A percentile compares a stretch with the other conserved stretches of the same genome.
Conservation (phyloP, 2,113 vertebrate genomes). For the Antennarius striatus region DNA sequence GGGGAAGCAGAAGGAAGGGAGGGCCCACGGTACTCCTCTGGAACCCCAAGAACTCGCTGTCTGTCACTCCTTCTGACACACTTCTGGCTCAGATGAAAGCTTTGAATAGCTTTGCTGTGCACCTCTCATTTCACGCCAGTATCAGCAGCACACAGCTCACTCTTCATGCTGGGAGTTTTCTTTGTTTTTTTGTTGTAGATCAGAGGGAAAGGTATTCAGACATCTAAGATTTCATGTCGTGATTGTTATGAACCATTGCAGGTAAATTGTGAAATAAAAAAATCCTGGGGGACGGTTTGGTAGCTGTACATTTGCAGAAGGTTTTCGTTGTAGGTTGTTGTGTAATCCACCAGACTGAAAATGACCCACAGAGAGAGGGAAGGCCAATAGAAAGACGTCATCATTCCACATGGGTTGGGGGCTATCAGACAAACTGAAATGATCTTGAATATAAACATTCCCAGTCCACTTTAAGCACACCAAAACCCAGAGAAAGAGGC, state of each 20-base stretch:
- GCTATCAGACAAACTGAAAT: too few species aligned
- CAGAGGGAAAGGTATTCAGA: slow-evolving; percentile 15
- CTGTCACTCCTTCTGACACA: slow-evolving; percentile 70
- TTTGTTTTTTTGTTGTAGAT: slow-evolving; percentile 26
- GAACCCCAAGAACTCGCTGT: slow-evolving; percentile 56
- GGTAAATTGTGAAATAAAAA: slow-evolving; percentile 1
- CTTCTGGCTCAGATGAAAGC: slow-evolving; percentile 62
- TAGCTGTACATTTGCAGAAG: slow-evolving; percentile 2
- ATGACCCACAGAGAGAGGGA: too few species aligned
- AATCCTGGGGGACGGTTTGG: slow-evolving; percentile 4
- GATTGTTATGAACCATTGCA: slow-evolving; percentile 14
- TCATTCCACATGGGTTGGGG: too few species aligned
- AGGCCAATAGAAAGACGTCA: too few species aligned
- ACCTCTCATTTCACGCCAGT: slow-evolving; percentile 51
- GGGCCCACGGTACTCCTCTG: slow-evolving; percentile 31
- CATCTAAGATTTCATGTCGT: slow-evolving; percentile 20
- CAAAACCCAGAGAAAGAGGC: too few species aligned
- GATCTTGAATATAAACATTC: too few species aligned
- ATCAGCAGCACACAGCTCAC: slow-evolving; percentile 42
- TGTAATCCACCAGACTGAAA: too few species aligned
- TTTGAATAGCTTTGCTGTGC: slow-evolving; percentile 51
- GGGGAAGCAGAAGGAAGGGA: slow-evolving; percentile 33
- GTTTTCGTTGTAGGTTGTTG: background rate
- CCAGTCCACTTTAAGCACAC: too few species aligned
- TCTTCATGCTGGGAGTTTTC: slow-evolving; percentile 11